Evolutionary conservation across 2,888 invertebrate genomes (phyloP).

Genomic region (Tridacna gigas): DNA sequence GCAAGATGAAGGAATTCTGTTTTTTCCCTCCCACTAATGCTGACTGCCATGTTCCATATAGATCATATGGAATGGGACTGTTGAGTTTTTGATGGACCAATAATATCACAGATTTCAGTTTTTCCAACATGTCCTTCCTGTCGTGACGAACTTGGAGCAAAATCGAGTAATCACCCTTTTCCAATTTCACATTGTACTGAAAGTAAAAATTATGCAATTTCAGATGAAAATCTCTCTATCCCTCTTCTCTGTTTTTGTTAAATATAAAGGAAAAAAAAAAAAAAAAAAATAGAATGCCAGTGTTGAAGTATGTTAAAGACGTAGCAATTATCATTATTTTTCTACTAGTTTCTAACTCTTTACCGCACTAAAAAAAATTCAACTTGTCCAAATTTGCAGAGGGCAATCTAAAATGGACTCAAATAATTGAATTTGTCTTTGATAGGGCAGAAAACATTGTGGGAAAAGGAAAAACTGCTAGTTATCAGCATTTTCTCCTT

Average conservation of each 20-base stretch:
- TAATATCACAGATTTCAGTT: conserved; percentile 91
- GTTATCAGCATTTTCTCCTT: too few species aligned
- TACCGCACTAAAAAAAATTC: too few species aligned
- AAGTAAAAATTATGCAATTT: conserved; percentile 28
- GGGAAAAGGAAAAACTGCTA: too few species aligned
- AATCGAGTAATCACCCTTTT: conserved; percentile 97
- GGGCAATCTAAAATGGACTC: too few species aligned
- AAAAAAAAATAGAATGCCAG: neutral
- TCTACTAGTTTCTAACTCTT: too few species aligned
- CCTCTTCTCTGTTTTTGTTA: neutral
- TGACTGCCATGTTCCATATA: conserved; percentile 90
- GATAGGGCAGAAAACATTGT: too few species aligned
- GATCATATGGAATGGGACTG: conserved; percentile 90
- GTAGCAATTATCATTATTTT: too few species aligned
- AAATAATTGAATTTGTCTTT: too few species aligned
- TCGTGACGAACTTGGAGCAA: conserved; percentile 96
- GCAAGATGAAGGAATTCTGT: conserved; percentile 87
- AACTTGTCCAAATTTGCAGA: too few species aligned
- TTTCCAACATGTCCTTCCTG: conserved; percentile 93
- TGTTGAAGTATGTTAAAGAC: too few species aligned
- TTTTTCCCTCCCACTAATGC: conserved; percentile 91
- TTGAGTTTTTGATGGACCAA: conserved; percentile 91
- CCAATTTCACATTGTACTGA: conserved; percentile 94
- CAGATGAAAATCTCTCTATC: neutral
- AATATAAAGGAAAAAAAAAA: neutral